Conservation (phyloP, 2,797 vertebrate species). For the Vipera ursinii region DNA sequence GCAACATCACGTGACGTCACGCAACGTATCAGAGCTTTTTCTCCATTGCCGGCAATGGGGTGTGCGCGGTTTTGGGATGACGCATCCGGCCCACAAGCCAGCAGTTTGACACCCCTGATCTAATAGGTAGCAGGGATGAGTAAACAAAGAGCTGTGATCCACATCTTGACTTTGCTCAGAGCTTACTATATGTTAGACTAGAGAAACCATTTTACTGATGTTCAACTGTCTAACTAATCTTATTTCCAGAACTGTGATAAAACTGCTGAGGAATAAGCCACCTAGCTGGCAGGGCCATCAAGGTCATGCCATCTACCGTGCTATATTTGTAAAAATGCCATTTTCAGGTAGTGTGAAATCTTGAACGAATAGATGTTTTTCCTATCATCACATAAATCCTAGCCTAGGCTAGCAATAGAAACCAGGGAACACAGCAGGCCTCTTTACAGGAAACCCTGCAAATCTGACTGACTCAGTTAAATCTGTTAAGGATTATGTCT, state of each 20-base stretch:
- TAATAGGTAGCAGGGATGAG: background rate
- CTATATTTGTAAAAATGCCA: background rate
- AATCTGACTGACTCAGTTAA: background rate
- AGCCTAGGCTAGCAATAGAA: background rate
- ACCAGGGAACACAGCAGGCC: background rate
- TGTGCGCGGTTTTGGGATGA: too few species aligned
- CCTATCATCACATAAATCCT: background rate
- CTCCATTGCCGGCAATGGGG: too few species aligned
- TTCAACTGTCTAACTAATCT: background rate
- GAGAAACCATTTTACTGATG: background rate
- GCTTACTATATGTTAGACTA: background rate
- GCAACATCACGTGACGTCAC: too few species aligned
- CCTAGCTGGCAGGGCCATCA: background rate
- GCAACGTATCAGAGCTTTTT: too few species aligned
- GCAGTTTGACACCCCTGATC: background rate
- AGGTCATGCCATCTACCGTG: background rate
- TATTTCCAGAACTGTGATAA: background rate
- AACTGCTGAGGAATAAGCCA: background rate
- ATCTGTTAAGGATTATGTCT: background rate
- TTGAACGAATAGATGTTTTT: background rate
- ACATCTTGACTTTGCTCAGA: background rate
- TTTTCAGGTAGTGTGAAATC: background rate
- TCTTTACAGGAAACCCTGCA: background rate
- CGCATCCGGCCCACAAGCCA: too few species aligned
- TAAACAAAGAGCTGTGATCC: background rate